Evolutionary conservation across 1,140 invertebrate genomes (phyloP).

Genomic region (Colletes latitarsis): DNA sequence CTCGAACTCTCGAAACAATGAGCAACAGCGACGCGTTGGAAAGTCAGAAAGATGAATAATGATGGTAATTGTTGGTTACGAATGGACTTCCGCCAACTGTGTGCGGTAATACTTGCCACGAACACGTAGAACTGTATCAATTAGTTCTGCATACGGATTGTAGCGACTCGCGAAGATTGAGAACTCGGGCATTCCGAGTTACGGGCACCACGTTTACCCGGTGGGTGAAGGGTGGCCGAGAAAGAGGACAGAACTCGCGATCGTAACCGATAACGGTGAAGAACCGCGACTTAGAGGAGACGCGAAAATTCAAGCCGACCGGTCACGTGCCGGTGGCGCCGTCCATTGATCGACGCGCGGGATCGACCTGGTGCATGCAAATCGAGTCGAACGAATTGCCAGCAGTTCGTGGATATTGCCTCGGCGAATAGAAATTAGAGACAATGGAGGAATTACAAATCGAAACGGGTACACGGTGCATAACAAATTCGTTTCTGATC

Average conservation of each 20-base stretch:
- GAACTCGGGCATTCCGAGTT: constrained; percentile 5
- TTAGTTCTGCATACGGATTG: constrained; percentile 72
- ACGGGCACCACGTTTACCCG: background rate
- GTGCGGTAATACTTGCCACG: background rate
- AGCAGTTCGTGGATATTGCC: background rate
- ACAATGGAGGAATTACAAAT: background rate
- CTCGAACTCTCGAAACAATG: background rate
- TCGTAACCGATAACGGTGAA: constrained; percentile 37
- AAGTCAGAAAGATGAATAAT: background rate
- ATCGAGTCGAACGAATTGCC: constrained; percentile 27
- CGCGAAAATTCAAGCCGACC: constrained; percentile 49
- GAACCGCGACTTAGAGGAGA: constrained; percentile 1
- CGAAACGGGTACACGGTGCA: background rate
- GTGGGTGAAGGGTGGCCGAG: background rate
- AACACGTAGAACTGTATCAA: constrained; percentile 40
- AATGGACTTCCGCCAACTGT: background rate
- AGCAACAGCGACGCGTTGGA: background rate
- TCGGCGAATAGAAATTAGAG: background rate
- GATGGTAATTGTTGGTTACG: background rate
- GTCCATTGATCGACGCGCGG: constrained; percentile 55
- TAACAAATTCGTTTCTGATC: background rate
- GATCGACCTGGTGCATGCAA: constrained; percentile 38
- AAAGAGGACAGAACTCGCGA: constrained; percentile 13
- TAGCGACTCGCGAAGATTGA: constrained; percentile 45
- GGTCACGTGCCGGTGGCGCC: constrained; percentile 36